Percentiles rank a stretch among this genome's conserved stretches.
These are phyloP conservation scores for Merluccius polli DNA, from an alignment of 2,797 vertebrate species.

Conservation along the genomic window DNA sequence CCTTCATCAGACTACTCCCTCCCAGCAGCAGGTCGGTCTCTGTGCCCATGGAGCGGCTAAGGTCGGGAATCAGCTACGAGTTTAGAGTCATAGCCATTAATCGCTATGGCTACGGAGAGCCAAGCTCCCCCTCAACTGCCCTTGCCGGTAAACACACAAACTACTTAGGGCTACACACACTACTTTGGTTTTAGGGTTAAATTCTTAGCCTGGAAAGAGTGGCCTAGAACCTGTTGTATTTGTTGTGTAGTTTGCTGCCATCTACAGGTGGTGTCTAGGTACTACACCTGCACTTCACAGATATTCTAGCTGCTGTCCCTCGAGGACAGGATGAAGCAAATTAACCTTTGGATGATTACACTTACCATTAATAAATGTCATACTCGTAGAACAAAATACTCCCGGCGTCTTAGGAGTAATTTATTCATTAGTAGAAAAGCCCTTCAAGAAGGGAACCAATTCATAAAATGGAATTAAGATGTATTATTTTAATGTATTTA, in stretches of 20 bases:
- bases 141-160: conserved; percentile 80
- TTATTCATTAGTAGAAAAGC: background rate
- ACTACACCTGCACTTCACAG: conserved; percentile 13
- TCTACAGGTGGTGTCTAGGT: conserved; percentile 33
- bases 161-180: too few relatives aligned
- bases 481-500: background rate
- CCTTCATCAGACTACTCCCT: conserved; percentile 85
- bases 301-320: background rate
- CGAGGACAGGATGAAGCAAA: background rate
- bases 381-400: background rate
- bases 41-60: conserved; percentile 81
- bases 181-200: too few relatives aligned
- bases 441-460: conserved; percentile 3
- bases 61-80: conserved; percentile 89
- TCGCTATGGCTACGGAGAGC: conserved; percentile 86
- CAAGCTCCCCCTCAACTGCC: conserved; percentile 82
- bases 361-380: background rate
- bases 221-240: background rate
- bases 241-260: conserved; percentile 45
- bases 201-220: background rate
- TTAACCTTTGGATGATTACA: background rate
- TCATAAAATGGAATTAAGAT: background rate
- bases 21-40: conserved; percentile 81
- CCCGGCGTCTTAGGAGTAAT: background rate
- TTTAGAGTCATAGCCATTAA: conserved; percentile 93